Base-by-base conservation (phyloP, 92 coral and sea anemone genomes). In the Porites rus region DNA sequence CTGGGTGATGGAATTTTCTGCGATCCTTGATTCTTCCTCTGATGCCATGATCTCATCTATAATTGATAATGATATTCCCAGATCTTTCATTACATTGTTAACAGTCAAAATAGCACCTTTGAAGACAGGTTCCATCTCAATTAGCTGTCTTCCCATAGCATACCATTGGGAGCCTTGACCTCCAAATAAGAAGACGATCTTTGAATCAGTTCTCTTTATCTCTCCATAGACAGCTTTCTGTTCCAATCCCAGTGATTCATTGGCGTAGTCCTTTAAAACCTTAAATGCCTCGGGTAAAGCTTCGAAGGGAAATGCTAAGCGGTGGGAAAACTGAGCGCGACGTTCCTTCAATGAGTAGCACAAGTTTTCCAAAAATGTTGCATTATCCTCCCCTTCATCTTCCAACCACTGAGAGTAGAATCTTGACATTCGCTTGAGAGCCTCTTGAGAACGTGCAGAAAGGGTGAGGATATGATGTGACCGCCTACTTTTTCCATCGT, bases 81-180 rank as follows among this genome's bases (percentile, higher is more conserved):
- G 54, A 43, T 79, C 83, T 60, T 56, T 84, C 19, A 94, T 72
- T 20, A 96, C 3, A 61, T 69, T 79, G 77, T 75, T 92, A 20
- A 96, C 84, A 19, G 78, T 67, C 24, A 69, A 63, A 22, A 96
- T 79, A 28, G 91, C 83, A 38, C 87, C 81, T 67, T 69, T 73
- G 82, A 96, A 96, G 31, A 75, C 88, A 25, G 94, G 91, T 76
- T 94, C 99, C 53, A 46, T 24, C 14, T 85, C 85, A 65, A 96
- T 93, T 80, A 96, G 51, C 60, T 93, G 94, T 25, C 83, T 86
- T 63, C 96, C 98, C 99, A 96, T 96, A 6, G 90, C 99, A 58
- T 88, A 75, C 99, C 99, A 96, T 58, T 93, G 90, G 51, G 90
- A 74, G 8, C 99, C 99, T 64, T 94, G 98, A 0, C 99, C 99